A percentile compares a stretch with the other conserved stretches of the same genome.
These are phyloP conservation scores for Spinus olivaceus DNA, from an alignment of 2,797 vertebrate species.

Conservation along the genomic window DNA sequence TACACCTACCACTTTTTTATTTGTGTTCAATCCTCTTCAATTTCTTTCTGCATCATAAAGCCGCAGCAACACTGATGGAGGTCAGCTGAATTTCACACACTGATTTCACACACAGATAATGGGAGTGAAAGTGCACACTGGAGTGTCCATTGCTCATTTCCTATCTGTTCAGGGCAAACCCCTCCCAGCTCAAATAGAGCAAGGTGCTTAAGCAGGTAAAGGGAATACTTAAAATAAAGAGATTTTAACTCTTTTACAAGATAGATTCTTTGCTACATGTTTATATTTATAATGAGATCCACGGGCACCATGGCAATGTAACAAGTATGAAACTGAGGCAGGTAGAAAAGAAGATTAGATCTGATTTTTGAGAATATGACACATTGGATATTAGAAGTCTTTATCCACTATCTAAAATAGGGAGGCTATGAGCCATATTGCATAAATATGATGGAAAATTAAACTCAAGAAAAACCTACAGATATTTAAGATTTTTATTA, in stretches of 20 bases:
- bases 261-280: background rate
- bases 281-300: background rate
- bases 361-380: background rate
- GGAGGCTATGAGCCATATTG: background rate
- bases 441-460: background rate
- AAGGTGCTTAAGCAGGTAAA: background rate
- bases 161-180: accelerated
- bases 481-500: background rate
- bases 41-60: background rate
- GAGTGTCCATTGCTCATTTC: background rate
- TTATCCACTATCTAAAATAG: background rate
- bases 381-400: background rate
- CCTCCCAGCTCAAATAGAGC: background rate
- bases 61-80: background rate
- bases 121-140: background rate
- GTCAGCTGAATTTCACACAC: background rate
- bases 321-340: background rate
- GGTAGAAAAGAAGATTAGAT: background rate
- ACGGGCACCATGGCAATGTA: background rate
- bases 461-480: background rate
- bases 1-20: background rate
- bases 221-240: background rate
- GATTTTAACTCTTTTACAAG: background rate
- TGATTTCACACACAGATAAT: background rate
- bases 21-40: background rate